Evolutionary conservation across 2,888 invertebrate genomes (phyloP).

Genomic region (Hartigia nigra): DNA sequence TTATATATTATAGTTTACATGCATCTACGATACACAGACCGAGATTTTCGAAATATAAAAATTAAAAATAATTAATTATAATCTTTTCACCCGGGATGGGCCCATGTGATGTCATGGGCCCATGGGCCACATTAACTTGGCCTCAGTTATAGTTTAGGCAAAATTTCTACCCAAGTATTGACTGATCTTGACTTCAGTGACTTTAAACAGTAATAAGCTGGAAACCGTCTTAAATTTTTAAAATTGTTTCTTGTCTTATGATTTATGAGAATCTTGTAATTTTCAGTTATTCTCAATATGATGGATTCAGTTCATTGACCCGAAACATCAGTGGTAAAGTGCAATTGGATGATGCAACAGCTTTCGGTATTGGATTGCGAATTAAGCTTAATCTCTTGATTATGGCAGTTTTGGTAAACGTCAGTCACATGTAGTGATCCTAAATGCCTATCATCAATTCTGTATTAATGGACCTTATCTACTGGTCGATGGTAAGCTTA

Average conservation of each 20-base stretch:
- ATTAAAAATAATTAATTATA: too few species aligned
- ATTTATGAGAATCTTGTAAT: neutral
- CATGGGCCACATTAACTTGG: too few species aligned
- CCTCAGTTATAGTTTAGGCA: too few species aligned
- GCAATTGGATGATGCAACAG: neutral
- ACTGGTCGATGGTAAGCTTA: neutral
- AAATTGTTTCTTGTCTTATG: neutral
- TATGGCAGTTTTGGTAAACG: neutral
- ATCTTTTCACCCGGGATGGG: too few species aligned
- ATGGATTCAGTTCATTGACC: neutral
- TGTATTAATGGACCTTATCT: neutral
- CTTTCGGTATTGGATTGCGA: neutral
- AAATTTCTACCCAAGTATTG: too few species aligned
- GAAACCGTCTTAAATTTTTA: neutral
- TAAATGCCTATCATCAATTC: neutral
- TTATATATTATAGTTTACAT: too few species aligned
- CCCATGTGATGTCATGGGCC: too few species aligned
- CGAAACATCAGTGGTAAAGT: neutral
- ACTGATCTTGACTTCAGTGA: neutral
- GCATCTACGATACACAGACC: too few species aligned
- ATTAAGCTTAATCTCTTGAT: neutral
- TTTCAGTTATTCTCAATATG: neutral
- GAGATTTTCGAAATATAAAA: too few species aligned
- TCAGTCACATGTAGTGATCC: neutral
- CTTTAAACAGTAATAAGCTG: neutral